A percentile compares a stretch with the other conserved stretches of the same genome.
Evolutionary conservation across 2,797 vertebrate species (phyloP).

Genomic region (Micrastur ruficollis): DNA sequence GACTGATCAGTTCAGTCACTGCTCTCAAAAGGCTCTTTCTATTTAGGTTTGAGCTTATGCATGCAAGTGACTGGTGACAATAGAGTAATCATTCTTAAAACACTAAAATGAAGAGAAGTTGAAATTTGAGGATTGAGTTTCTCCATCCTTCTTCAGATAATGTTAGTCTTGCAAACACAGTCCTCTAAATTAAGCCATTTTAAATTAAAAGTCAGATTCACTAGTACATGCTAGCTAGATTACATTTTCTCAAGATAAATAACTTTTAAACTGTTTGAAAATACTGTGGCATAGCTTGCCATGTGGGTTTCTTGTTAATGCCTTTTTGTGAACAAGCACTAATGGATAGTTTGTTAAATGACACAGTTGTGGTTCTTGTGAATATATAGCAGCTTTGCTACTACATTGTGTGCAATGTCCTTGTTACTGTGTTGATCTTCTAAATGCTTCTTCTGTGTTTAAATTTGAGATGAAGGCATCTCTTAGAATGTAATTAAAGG

Average conservation of each 20-base stretch:
- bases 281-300: background rate
- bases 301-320: background rate
- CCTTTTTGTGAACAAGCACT: background rate
- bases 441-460: background rate
- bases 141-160: background rate
- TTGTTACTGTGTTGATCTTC: background rate
- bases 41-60: background rate
- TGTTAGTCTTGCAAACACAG: background rate
- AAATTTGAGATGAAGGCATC: background rate
- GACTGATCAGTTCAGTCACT: background rate
- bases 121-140: background rate
- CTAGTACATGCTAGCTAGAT: background rate
- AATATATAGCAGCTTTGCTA: background rate
- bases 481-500: background rate
- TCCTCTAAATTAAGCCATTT: background rate
- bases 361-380: background rate
- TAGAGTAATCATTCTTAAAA: background rate
- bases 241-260: background rate
- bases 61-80: background rate
- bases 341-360: background rate
- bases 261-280: background rate
- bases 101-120: background rate
- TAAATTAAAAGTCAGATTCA: background rate
- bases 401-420: background rate
- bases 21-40: background rate